A percentile compares a stretch with the other conserved stretches of the same genome.
phyloP scores from a whole-genome alignment of 2,888 invertebrate species.

The Hydrotaea diabolus region DNA sequence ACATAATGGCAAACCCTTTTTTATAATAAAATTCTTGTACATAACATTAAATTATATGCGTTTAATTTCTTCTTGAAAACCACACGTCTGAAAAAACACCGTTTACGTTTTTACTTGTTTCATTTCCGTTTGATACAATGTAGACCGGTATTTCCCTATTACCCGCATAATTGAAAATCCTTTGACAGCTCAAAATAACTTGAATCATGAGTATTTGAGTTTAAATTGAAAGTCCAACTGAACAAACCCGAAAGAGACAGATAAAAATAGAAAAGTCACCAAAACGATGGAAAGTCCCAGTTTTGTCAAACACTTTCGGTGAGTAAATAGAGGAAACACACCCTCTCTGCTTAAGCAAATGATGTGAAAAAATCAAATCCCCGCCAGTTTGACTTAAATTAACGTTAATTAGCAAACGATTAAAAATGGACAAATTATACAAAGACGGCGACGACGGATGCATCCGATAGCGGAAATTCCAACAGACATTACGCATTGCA shows the following conservation, averaged over 20 bases:
- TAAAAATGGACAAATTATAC: conserved; percentile 49
- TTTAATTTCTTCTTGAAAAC: no score
- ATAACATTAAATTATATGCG: no score
- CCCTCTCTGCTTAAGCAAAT: background rate
- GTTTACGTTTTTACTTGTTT: no score
- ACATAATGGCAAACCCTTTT: no score
- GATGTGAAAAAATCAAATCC: background rate
- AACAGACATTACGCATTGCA: conserved; percentile 57
- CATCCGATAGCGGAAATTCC: conserved; percentile 59
- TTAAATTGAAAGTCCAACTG: background rate
- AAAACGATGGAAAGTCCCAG: conserved; percentile 18
- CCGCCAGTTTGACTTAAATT: conserved; percentile 10
- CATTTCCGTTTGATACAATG: no score
- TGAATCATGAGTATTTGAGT: no score
- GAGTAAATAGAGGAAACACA: background rate
- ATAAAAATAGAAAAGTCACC: background rate
- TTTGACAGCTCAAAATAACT: no score
- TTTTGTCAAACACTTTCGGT: background rate
- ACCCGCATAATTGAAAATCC: no score
- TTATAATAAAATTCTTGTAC: no score
- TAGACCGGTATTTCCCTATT: no score
- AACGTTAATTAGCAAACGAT: conserved; percentile 46
- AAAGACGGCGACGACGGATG: background rate
- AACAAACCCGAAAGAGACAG: background rate
- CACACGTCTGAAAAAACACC: no score